These are phyloP conservation scores for Podiceps cristatus DNA, from an alignment of 2,113 vertebrate species.

Conservation along the genomic window DNA sequence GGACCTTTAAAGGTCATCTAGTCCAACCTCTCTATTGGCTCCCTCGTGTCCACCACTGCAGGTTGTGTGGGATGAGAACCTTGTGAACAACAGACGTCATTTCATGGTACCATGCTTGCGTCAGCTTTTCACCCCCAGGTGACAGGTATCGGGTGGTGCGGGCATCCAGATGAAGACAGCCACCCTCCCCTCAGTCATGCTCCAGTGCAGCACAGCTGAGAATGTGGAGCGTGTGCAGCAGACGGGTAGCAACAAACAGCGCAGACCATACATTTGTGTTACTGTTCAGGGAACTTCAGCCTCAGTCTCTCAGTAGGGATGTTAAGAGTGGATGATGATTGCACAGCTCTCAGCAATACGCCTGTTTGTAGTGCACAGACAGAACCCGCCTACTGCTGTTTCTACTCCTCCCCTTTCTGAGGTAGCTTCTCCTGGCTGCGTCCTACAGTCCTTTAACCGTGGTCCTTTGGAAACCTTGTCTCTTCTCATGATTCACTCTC, in stretches of 20 bases:
- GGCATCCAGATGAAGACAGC: not conserved
- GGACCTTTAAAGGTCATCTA: too few relatives aligned
- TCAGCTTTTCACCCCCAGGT: not conserved
- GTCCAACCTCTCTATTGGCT: not conserved
- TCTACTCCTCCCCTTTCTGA: not conserved
- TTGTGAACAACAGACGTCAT: not conserved
- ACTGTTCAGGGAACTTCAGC: accelerated
- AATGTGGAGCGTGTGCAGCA: not conserved
- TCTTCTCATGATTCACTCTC: not conserved
- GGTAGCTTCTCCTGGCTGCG: not conserved
- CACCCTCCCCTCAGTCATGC: not conserved
- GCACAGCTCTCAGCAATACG: not conserved
- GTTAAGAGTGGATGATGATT: not conserved
- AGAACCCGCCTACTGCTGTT: not conserved
- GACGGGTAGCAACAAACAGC: not conserved
- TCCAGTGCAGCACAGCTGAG: not conserved
- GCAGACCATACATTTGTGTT: not conserved
- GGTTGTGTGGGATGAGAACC: not conserved
- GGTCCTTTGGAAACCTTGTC: not conserved
- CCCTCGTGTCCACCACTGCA: not conserved
- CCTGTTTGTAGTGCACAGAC: not conserved
- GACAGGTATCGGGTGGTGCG: not conserved
- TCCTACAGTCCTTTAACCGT: not conserved
- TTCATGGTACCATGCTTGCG: not conserved
- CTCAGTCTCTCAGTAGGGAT: not conserved